Conservation (phyloP, 1,140 invertebrate genomes). For the Cyrtorhinus lividipennis region DNA sequence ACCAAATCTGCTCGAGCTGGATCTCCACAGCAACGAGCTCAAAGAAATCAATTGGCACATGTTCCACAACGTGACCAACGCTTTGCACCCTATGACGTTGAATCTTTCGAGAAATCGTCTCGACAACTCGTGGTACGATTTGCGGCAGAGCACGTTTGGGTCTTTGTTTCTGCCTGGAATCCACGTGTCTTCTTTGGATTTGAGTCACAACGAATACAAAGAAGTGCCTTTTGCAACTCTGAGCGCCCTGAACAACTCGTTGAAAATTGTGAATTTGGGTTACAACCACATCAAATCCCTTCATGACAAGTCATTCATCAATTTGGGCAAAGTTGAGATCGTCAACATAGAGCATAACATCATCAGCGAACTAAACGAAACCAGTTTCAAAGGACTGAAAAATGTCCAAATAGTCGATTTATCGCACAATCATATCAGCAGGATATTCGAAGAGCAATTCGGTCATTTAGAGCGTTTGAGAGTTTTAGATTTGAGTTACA, state of each 20-base stretch:
- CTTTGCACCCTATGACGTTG: constrained; percentile 41
- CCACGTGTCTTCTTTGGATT: constrained; percentile 50
- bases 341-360: constrained; percentile 58
- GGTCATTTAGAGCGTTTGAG: constrained; percentile 57
- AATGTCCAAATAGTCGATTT: constrained; percentile 66
- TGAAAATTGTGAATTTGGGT: constrained; percentile 50
- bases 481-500: constrained; percentile 57
- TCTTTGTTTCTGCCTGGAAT: constrained; percentile 23
- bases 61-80: constrained; percentile 47
- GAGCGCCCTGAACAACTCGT: constrained; percentile 38
- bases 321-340: constrained; percentile 51
- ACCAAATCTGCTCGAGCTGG: constrained; percentile 48
- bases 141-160: constrained; percentile 30
- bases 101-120: constrained; percentile 56
- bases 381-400: constrained; percentile 56
- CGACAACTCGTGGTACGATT: constrained; percentile 33
- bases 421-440: constrained; percentile 56
- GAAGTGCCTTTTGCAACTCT: constrained; percentile 49
- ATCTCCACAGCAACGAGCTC: constrained; percentile 55
- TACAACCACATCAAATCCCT: constrained; percentile 58
- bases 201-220: constrained; percentile 48
- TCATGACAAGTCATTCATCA: constrained; percentile 51
- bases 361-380: constrained; percentile 50
- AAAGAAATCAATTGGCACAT: constrained; percentile 46
- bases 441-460: constrained; percentile 63